These are phyloP conservation scores for Catotricha subobsoleta DNA, from an alignment of 2,888 invertebrate genomes.

Conservation along the genomic window DNA sequence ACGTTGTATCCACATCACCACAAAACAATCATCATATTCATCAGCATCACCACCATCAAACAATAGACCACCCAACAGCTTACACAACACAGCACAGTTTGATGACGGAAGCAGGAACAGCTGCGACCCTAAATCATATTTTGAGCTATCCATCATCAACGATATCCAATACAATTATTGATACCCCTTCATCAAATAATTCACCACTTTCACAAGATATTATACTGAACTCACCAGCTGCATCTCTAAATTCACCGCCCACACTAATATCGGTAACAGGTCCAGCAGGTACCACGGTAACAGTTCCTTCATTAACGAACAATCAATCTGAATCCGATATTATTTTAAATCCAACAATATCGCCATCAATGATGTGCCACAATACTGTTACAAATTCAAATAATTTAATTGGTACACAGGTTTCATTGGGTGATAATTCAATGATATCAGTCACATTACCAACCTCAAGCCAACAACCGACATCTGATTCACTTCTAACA, in stretches of 20 bases:
- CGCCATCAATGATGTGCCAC: constrained; percentile 40
- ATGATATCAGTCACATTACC: constrained; percentile 21
- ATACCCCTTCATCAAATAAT: constrained; percentile 1
- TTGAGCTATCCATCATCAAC: neutral
- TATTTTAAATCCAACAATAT: constrained; percentile 41
- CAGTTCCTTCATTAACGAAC: constrained; percentile 24
- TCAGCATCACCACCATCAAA: neutral
- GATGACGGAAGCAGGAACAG: constrained; percentile 5
- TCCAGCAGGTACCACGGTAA: constrained; percentile 15
- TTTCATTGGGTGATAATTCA: constrained; percentile 22
- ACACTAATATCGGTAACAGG: constrained; percentile 14
- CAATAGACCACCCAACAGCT: neutral
- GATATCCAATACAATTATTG: constrained; percentile 1
- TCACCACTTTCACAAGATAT: constrained; percentile 25
- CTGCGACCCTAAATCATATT: constrained; percentile 4
- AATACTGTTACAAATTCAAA: constrained; percentile 12
- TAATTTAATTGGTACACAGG: constrained; percentile 15
- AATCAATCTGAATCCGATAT: constrained; percentile 29
- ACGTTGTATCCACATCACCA: neutral
- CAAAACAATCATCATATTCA: too few relatives aligned
- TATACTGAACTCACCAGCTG: constrained; percentile 26
- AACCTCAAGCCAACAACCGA: constrained; percentile 21
- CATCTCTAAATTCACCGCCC: constrained; percentile 20
- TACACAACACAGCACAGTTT: neutral
- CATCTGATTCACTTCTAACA: constrained; percentile 24